Evolutionary conservation across 2,888 invertebrate genomes (phyloP).

Genomic region (Iselma pallidipennis): DNA sequence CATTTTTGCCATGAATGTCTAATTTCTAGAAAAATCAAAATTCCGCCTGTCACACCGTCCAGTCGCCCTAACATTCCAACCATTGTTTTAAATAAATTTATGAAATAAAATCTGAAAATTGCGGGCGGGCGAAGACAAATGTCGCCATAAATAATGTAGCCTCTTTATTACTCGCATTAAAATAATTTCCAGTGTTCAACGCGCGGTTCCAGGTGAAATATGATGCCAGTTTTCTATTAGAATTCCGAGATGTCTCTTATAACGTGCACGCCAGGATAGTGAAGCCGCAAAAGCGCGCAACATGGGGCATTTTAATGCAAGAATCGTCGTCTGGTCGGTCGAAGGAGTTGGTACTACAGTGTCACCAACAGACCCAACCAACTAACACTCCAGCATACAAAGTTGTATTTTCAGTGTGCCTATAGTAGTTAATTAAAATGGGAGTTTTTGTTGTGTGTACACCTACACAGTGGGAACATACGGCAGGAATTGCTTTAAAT

Average conservation of each 20-base stretch:
- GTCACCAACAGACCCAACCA: constrained; percentile 33
- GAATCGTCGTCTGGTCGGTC: constrained; percentile 29
- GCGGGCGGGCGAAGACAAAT: constrained; percentile 34
- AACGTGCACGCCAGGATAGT: constrained; percentile 20
- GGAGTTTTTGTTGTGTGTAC: neutral
- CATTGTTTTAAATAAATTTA: constrained; percentile 14
- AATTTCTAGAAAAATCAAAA: no score
- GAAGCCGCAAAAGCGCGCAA: constrained; percentile 37
- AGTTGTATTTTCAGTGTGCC: constrained; percentile 31
- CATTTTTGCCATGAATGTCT: no score
- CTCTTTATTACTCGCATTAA: constrained; percentile 51
- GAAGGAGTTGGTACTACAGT: constrained; percentile 10
- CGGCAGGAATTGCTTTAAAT: neutral
- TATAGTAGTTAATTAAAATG: constrained; percentile 30
- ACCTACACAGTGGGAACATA: no score
- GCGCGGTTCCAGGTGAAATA: constrained; percentile 47
- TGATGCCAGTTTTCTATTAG: constrained; percentile 50
- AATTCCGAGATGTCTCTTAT: constrained; percentile 47
- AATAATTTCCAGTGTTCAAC: constrained; percentile 51
- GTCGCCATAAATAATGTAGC: constrained; percentile 45
- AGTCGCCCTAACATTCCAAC: neutral
- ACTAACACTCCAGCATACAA: constrained; percentile 32
- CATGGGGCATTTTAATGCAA: constrained; percentile 44
- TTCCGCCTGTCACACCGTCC: neutral
- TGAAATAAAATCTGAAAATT: constrained; percentile 13